phyloP scores from a whole-genome alignment of 2,888 invertebrate species.

The Apodemia duryi region DNA sequence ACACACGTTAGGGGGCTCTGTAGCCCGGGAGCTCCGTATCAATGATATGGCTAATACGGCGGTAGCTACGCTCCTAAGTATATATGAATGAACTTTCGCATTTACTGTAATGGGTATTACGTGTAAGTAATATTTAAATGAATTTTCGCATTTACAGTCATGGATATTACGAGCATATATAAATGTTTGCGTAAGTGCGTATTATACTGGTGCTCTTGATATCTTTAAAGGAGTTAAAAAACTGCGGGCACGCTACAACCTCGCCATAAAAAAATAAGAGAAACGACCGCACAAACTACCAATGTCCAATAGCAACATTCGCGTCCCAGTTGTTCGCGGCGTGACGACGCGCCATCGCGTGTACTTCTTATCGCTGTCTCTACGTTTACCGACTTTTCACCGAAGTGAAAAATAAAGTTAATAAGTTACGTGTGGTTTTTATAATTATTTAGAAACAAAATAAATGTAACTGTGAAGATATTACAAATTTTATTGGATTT shows the following conservation, averaged over 20 bases:
- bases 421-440: background rate
- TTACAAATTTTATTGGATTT: background rate
- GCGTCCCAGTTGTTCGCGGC: conserved; percentile 54
- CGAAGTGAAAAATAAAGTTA: conserved; percentile 1
- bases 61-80: too few relatives aligned
- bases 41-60: too few relatives aligned
- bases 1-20: too few relatives aligned
- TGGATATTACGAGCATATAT: background rate
- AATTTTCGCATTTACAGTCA: background rate
- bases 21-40: too few relatives aligned
- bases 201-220: conserved; percentile 19
- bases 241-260: conserved; percentile 24
- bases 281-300: conserved; percentile 40
- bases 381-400: conserved; percentile 22
- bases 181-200: background rate
- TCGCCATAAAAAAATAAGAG: conserved; percentile 30
- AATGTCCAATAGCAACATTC: conserved; percentile 28
- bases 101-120: background rate
- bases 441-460: background rate
- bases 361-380: conserved; percentile 13
- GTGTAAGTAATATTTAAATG: background rate
- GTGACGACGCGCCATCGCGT: conserved; percentile 41
- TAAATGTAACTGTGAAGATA: background rate
- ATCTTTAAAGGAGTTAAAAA: conserved; percentile 24
- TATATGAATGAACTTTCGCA: background rate